Evolutionary conservation across 1,140 invertebrate genomes (phyloP), one percentile per base, ranked within the genome.

Genomic region (Zaprionus tsacasi): DNA sequence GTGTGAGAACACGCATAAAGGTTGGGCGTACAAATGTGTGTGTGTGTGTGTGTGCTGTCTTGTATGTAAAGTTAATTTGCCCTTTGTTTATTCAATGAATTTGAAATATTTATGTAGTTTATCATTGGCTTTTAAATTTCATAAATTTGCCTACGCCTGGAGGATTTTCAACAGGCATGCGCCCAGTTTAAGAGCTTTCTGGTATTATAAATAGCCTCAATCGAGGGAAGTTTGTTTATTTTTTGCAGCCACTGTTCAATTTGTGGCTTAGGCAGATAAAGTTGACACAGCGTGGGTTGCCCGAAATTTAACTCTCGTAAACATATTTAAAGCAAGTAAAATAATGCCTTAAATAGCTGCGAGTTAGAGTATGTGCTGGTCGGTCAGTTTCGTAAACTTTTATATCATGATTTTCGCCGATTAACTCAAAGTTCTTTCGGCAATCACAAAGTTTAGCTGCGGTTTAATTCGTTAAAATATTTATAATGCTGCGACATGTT

Each of bases 21-120:
- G 50, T 64, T 75, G 21, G n/a, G 21, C n/a, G 33, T 56, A 10
- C 63, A 13, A 43, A 25, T 52, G 64, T 70, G 15, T 13, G 33
- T 48, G 12, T 55, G 36, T 63, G 38, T 56, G 43, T 33, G 54
- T 38, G 65, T 71, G 30, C 52, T 78, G 52, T 69, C 64, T 45
- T 64, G 45, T 74, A 48, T 71, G 59, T 68, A 45, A 78, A 73
- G 78, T 72, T 83, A 76, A 80, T 75, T 78, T 74, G 66, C 38
- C 57, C 48, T 48, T 69, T 79, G 76, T 79, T 79, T 87, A 73
- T 63, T 70, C 48, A 79, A 67, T 67, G 82, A 80, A 70, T 78
- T 79, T 79, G 67, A 63, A 70, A 52, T 43, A 75, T 81, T 63
- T 71, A 65, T 56, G 55, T 61, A 67, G 54, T 71, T 69, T 82